These are phyloP conservation scores for Artibeus lituratus DNA, from an alignment of 2,797 vertebrate species.

Conservation along the genomic window DNA sequence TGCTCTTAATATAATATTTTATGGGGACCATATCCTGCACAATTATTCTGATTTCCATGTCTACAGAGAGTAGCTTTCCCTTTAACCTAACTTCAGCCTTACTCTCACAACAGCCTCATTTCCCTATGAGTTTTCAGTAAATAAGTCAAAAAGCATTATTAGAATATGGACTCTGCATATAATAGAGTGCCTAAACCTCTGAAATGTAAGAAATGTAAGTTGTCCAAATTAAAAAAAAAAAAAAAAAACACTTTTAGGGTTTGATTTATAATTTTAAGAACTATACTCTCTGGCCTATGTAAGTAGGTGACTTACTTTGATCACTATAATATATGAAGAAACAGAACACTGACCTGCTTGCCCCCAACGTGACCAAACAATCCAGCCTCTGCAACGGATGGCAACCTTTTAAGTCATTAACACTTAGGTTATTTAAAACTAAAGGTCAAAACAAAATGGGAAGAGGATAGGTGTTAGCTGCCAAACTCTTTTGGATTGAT, in stretches of 20 bases:
- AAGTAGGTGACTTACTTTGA: background rate
- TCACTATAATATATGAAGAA: background rate
- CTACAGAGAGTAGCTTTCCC: background rate
- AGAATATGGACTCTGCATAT: background rate
- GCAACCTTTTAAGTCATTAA: background rate
- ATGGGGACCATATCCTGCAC: background rate
- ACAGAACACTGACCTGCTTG: background rate
- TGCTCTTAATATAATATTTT: background rate
- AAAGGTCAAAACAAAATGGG: background rate
- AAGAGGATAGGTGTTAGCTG: background rate
- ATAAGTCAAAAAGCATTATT: background rate
- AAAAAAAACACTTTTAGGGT: background rate
- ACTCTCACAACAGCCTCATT: background rate
- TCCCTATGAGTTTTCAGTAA: background rate
- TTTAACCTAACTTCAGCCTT: background rate
- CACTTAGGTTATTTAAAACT: background rate
- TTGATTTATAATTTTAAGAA: slow-evolving; percentile 3
- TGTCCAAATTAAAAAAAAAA: background rate
- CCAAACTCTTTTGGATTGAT: background rate
- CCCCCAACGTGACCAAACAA: background rate
- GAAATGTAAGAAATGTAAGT: background rate
- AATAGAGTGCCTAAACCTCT: background rate
- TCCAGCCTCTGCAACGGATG: background rate
- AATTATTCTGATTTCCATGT: background rate
- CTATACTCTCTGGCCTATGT: background rate